A percentile compares a stretch with the other conserved stretches of the same genome.
These are phyloP conservation scores for Bubo bubo DNA, from an alignment of 2,113 vertebrate species.

Conservation along the genomic window DNA sequence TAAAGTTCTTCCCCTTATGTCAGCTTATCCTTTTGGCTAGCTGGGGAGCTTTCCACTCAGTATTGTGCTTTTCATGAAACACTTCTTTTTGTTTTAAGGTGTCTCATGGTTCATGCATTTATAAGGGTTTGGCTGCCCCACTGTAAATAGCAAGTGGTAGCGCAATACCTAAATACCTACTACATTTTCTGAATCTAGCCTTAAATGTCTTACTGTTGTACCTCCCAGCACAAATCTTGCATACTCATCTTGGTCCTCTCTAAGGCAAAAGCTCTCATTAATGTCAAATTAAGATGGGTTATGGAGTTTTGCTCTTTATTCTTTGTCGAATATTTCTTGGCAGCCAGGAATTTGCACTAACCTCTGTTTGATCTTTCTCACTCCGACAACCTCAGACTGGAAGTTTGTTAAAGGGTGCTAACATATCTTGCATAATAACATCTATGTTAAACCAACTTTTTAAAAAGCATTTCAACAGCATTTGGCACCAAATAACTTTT, in stretches of 20 bases:
- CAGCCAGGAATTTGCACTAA: not conserved
- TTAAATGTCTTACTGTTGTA: not conserved
- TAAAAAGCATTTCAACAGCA: not conserved
- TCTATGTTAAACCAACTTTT: not conserved
- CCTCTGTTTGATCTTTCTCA: slow-evolving; percentile 6
- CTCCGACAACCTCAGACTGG: not conserved
- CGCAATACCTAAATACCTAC: not conserved
- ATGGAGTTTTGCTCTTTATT: slow-evolving; percentile 21
- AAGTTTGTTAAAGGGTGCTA: not conserved
- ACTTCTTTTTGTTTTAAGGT: not conserved
- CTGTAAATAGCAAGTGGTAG: not conserved
- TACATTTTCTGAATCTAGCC: not conserved
- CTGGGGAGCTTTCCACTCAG: not conserved
- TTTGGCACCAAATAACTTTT: not conserved
- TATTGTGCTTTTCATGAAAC: not conserved
- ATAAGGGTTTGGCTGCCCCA: not conserved
- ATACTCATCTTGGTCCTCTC: not conserved
- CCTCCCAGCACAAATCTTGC: not conserved
- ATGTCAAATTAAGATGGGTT: not conserved
- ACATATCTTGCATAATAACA: not conserved
- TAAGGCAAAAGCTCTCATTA: not conserved
- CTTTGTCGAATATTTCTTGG: not conserved
- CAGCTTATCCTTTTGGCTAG: not conserved
- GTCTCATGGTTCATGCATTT: not conserved
- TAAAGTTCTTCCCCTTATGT: not conserved